phyloP scores from a whole-genome alignment of 2,113 vertebrate species.

The Motacilla alba region DNA sequence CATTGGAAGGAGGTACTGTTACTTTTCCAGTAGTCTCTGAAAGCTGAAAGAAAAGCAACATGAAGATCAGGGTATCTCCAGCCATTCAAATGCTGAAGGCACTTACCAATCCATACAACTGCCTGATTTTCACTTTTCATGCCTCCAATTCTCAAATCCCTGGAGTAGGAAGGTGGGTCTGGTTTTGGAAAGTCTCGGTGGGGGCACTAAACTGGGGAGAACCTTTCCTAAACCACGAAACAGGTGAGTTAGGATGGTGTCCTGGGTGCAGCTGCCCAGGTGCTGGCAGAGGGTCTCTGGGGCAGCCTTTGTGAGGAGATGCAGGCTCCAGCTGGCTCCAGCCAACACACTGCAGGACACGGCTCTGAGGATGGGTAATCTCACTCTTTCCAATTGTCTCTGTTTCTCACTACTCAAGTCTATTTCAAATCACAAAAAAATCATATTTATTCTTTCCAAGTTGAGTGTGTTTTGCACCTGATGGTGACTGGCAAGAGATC shows the following conservation, averaged over 20 bases:
- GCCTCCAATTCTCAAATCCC: neutral
- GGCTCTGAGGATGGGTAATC: neutral
- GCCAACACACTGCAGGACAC: fast-evolving
- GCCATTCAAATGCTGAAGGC: neutral
- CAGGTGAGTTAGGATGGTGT: neutral
- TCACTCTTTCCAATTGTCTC: neutral
- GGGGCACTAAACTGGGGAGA: neutral
- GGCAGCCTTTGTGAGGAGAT: fast-evolving
- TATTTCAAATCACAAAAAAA: neutral
- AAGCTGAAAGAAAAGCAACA: neutral
- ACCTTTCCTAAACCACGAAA: neutral
- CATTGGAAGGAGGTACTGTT: fast-evolving
- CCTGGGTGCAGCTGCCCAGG: neutral
- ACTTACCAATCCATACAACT: neutral
- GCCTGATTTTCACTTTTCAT: fast-evolving
- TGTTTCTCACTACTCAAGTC: neutral
- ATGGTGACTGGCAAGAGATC: neutral
- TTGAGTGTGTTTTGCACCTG: neutral
- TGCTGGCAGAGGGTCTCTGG: neutral
- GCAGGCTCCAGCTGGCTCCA: neutral
- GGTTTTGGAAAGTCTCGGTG: neutral
- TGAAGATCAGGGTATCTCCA: neutral
- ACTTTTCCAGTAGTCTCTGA: neutral
- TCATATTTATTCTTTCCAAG: neutral
- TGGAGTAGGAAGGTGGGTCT: fast-evolving